These are phyloP conservation scores for Dryas iulia DNA, from an alignment of 1,140 invertebrate species.

Conservation along the genomic window DNA sequence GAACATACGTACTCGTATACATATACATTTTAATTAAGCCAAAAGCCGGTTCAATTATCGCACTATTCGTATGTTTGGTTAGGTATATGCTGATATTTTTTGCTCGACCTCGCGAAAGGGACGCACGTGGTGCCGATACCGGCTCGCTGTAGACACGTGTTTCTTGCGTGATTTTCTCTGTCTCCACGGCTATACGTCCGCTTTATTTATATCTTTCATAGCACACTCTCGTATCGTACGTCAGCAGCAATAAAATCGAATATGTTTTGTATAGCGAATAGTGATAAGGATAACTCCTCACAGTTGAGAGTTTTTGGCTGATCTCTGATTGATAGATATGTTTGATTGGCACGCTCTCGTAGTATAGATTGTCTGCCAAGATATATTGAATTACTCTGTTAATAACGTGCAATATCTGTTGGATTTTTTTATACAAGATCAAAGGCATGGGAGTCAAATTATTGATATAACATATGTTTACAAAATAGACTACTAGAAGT, in stretches of 20 bases:
- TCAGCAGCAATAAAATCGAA: not conserved
- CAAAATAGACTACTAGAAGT: too few species aligned
- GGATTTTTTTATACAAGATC: not conserved
- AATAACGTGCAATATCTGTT: not conserved
- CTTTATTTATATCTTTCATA: slow-evolving; percentile 9
- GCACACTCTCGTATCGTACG: not conserved
- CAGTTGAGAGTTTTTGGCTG: not conserved
- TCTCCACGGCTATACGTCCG: slow-evolving; percentile 1
- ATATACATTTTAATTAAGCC: not conserved
- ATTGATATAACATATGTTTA: not conserved
- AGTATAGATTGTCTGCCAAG: not conserved
- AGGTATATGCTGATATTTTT: slow-evolving; percentile 7
- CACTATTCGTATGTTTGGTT: not conserved
- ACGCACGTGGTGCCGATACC: slow-evolving; percentile 41
- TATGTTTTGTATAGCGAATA: slow-evolving; percentile 1
- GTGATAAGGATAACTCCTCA: slow-evolving; percentile 1
- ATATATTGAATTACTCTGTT: too few species aligned
- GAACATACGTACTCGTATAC: not conserved
- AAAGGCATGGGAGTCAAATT: not conserved
- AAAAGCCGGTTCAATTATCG: not conserved
- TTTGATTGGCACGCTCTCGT: not conserved
- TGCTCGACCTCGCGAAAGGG: slow-evolving; percentile 22
- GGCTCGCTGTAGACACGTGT: slow-evolving; percentile 40
- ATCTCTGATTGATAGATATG: not conserved
- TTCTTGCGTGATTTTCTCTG: slow-evolving; percentile 40